A percentile compares a stretch with the other conserved stretches of the same genome.
Evolutionary conservation across 2,888 invertebrate species (phyloP).

Genomic region (Drosophila kanekoi): DNA sequence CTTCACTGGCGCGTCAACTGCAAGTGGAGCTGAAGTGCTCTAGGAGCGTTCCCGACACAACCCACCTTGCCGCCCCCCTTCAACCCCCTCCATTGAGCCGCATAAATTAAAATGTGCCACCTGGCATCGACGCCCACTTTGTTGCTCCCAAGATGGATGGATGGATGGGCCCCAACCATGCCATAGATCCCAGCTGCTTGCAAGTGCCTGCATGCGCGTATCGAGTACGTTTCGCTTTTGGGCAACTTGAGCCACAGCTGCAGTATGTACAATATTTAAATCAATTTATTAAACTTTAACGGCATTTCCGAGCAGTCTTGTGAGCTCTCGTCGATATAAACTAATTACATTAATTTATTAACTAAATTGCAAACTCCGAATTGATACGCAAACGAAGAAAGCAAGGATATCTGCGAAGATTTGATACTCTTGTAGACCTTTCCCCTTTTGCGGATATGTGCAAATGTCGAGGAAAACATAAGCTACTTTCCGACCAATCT

Average conservation of each 20-base stretch:
- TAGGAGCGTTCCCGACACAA: background rate
- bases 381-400: too few species aligned
- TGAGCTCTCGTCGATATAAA: background rate
- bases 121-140: constrained; percentile 11
- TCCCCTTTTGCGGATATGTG: too few species aligned
- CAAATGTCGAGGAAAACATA: too few species aligned
- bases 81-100: background rate
- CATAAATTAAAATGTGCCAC: constrained; percentile 63
- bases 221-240: constrained; percentile 29
- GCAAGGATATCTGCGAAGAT: too few species aligned
- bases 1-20: constrained; percentile 47
- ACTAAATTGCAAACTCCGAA: too few species aligned
- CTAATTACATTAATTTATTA: too few species aligned
- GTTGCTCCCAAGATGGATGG: constrained; percentile 31
- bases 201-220: constrained; percentile 6
- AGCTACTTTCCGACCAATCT: too few species aligned
- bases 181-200: background rate
- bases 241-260: constrained; percentile 37
- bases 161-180: constrained; percentile 9
- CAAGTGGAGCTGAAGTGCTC: constrained; percentile 30
- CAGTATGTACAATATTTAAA: constrained; percentile 34
- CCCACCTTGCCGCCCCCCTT: background rate
- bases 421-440: too few species aligned
- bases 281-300: constrained; percentile 38
- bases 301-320: background rate